phyloP scores from a whole-genome alignment of 2,113 vertebrate species.

The Hiodon alosoides region DNA sequence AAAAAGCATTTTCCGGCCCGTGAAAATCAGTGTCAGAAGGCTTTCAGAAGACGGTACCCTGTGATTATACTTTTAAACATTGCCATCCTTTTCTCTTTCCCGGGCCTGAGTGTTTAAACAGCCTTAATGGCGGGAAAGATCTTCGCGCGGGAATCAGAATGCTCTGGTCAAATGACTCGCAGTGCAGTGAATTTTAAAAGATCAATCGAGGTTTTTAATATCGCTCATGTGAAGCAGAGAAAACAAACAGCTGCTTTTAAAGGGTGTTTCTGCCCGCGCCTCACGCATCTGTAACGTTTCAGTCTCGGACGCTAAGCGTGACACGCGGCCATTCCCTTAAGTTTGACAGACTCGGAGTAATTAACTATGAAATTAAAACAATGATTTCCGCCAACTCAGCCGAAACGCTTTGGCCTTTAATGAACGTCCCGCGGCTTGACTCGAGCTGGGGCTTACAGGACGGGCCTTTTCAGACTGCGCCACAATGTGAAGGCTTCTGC shows the following conservation, averaged over 20 bases:
- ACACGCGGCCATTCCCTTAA: conserved; percentile 10
- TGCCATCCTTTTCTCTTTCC: conserved; percentile 21
- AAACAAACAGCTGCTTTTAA: background rate
- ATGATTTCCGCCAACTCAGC: background rate
- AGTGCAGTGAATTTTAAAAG: conserved; percentile 6
- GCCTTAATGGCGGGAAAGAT: conserved; percentile 7
- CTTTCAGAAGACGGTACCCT: conserved; percentile 27
- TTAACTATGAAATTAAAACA: conserved; percentile 19
- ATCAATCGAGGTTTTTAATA: background rate
- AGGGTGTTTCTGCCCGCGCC: background rate
- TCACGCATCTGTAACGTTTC: background rate
- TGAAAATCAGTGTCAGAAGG: conserved; percentile 9
- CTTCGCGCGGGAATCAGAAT: background rate
- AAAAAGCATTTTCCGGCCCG: conserved; percentile 5
- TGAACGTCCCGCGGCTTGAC: background rate
- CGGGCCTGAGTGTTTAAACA: conserved; percentile 17
- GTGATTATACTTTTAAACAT: conserved; percentile 32
- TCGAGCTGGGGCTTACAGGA: background rate
- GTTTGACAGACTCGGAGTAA: conserved; percentile 11
- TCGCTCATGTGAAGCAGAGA: background rate
- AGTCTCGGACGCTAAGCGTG: background rate
- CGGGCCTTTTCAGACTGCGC: background rate
- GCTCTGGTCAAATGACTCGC: background rate
- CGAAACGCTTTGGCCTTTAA: background rate
- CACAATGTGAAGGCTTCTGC: conserved; percentile 18